Percentiles rank a stretch among this genome's conserved stretches.
Evolutionary conservation across 2,113 vertebrate genomes (phyloP).

Genomic region (Pollimyrus isidori): DNA sequence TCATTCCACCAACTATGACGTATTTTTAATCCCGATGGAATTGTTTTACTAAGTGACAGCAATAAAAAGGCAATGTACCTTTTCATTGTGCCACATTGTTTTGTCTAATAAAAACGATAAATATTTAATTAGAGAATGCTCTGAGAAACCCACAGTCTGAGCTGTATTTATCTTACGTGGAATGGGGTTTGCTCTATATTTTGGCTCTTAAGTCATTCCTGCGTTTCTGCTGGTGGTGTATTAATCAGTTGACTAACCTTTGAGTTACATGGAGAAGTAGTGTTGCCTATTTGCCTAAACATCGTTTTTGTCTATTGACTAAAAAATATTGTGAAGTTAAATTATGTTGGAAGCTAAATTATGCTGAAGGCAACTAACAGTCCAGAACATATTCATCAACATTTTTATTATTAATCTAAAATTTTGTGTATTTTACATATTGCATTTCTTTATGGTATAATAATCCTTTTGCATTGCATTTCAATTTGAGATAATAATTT

Average conservation of each 20-base stretch:
- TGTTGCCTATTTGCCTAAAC: neutral
- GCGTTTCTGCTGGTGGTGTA: neutral
- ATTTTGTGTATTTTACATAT: neutral
- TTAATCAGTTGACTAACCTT: neutral
- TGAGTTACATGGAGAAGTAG: neutral
- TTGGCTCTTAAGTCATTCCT: neutral
- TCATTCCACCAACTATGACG: neutral
- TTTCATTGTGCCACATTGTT: neutral
- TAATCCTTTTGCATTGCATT: neutral
- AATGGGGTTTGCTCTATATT: neutral
- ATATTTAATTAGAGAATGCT: neutral
- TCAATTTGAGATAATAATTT: neutral
- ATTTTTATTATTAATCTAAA: neutral
- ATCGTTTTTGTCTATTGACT: neutral
- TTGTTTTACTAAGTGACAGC: slow-evolving; percentile 1
- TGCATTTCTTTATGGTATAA: neutral
- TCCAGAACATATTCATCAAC: neutral
- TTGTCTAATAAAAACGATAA: neutral
- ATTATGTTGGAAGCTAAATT: neutral
- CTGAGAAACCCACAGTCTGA: neutral
- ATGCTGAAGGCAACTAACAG: neutral
- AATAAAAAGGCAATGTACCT: neutral
- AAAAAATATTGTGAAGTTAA: neutral
- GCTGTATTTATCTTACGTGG: neutral
- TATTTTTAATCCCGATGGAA: slow-evolving; percentile 8